Conservation (phyloP, 2,888 invertebrate genomes). For the Willowsia nigromaculata region DNA sequence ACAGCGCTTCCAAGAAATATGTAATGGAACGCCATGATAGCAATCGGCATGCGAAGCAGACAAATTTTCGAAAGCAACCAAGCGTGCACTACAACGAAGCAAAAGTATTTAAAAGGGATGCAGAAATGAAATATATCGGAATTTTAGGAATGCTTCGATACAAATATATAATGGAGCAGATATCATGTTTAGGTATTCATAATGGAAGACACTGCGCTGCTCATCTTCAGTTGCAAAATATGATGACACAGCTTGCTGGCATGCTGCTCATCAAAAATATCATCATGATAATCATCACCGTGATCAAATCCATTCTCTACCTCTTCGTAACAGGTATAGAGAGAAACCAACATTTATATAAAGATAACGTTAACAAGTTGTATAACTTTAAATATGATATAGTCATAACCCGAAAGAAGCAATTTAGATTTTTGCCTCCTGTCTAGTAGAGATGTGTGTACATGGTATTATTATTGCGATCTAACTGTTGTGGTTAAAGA, state of each 20-base stretch:
- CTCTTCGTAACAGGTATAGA: conserved; percentile 7
- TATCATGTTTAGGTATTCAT: background rate
- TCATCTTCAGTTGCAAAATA: conserved; percentile 21
- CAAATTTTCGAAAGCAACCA: conserved; percentile 27
- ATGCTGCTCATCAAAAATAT: background rate
- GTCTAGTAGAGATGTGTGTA: background rate
- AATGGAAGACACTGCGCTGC: background rate
- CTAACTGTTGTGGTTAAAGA: conserved; percentile 47
- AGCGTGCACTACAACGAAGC: background rate
- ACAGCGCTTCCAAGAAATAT: background rate
- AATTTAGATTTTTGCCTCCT: conserved; percentile 13
- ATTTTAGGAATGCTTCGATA: background rate
- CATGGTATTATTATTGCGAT: background rate
- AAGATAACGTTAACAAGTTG: background rate
- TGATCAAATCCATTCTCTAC: background rate
- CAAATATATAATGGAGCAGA: background rate
- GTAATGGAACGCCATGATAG: conserved; percentile 4
- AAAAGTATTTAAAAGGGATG: background rate
- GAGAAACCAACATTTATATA: background rate
- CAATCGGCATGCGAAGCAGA: conserved; percentile 32
- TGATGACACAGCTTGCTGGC: conserved; percentile 7
- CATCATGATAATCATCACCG: conserved; percentile 34
- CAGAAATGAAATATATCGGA: background rate
- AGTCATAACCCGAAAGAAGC: background rate
- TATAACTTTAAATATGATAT: background rate